Percentiles rank a stretch among this genome's conserved stretches.
These are phyloP conservation scores for Holotrichia oblita DNA, from an alignment of 1,140 invertebrate genomes.

Conservation along the genomic window DNA sequence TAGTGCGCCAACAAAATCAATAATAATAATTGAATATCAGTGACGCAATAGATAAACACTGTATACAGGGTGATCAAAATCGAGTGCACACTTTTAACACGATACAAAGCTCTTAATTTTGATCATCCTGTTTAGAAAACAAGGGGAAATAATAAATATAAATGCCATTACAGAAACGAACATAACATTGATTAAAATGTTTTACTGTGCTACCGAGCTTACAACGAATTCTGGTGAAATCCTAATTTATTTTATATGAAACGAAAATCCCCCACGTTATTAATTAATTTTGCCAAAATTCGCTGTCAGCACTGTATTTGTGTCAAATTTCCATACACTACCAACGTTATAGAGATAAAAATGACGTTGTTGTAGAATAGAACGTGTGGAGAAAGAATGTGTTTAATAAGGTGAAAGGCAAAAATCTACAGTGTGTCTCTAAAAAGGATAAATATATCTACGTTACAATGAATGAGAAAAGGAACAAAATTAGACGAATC, in stretches of 20 bases:
- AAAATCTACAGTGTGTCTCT: conserved; percentile 11
- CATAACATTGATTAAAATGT: not conserved
- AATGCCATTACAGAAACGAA: not conserved
- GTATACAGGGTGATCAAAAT: too few relatives aligned
- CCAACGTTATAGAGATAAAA: not conserved
- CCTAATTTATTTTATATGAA: too few relatives aligned
- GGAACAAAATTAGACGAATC: conserved; percentile 5
- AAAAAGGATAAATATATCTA: not conserved
- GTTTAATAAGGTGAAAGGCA: conserved; percentile 10
- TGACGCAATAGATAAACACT: too few relatives aligned
- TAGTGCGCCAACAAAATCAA: too few relatives aligned
- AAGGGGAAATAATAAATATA: not conserved
- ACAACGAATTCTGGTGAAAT: too few relatives aligned
- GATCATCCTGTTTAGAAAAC: too few relatives aligned
- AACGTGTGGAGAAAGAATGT: not conserved
- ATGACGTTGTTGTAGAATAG: not conserved
- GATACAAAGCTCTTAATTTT: too few relatives aligned
- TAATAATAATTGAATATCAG: too few relatives aligned
- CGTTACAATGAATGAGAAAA: not conserved
- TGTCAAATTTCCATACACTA: not conserved
- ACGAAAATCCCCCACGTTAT: too few relatives aligned
- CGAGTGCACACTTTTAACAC: too few relatives aligned
- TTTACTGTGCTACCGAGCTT: too few relatives aligned
- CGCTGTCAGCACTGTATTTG: not conserved
- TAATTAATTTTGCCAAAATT: not conserved